Base-by-base conservation (phyloP, 2,113 vertebrate genomes). In the Spea bombifrons region DNA sequence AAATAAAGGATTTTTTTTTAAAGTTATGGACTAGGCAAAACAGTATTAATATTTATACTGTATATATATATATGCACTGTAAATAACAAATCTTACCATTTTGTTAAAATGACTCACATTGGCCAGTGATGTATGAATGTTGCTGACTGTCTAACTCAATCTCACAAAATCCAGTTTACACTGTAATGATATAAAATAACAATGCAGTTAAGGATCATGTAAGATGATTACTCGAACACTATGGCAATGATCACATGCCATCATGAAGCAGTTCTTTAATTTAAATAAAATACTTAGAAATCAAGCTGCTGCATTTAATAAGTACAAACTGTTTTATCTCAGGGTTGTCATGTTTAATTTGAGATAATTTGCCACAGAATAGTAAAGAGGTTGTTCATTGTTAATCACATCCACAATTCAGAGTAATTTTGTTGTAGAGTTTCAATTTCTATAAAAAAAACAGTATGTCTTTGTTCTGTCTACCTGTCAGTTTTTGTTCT, bases 401-500 rank as follows among this genome's bases (percentile, higher is more conserved):
- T 7, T 30, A 17, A 64, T 64, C 61, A 64, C n/a, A 30, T 6
- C 9, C 61, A 30, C 5, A 64, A 13, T 16, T 64, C 8, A 64
- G n/a, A 13, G 61, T 16, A 64, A 64, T 64, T 64, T 64, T 64
- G 61, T 64, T 8, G 5, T 30, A 64, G 5, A 9, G 61, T 64
- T 64, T 64, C 61, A 64, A 64, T 13, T 17, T 64, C 61, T 64
- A 16, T 64, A 64, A 64, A 7, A 17, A 17, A 64, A 64, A 64
- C 61, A 64, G 8, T 6, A 64, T 64, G 61, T 64, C 30, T 61
- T 64, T 64, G 5, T 30, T 64, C 69, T 71, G 69, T 8, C 49
- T 71, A 7, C 49, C 49, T 52, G 49, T 52, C 49, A 71, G 30
- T 30, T 30, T 30, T 30, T 30, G 30, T 30, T 30, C 30, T 30